Evolutionary conservation across 2,113 vertebrate species (phyloP).

Genomic region (Brachyhypopomus occidentalis): DNA sequence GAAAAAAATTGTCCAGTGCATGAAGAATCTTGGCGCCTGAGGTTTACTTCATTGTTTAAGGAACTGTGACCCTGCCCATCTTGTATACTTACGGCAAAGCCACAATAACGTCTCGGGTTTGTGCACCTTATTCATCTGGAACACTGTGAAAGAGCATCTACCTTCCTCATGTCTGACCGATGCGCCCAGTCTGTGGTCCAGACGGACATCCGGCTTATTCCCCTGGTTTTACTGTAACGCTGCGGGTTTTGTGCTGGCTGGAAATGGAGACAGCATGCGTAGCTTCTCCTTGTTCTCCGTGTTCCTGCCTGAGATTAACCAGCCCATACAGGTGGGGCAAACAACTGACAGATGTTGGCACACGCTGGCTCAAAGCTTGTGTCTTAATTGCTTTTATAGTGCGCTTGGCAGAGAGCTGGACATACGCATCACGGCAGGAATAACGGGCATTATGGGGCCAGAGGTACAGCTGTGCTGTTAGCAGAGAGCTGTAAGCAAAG

Average conservation of each 20-base stretch:
- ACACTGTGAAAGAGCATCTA: slow-evolving; percentile 11
- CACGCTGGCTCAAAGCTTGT: background rate
- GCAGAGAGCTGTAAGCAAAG: background rate
- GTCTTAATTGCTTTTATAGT: slow-evolving; percentile 45
- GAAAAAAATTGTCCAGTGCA: slow-evolving; percentile 16
- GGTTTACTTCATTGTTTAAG: slow-evolving; percentile 19
- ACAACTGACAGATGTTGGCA: slow-evolving; percentile 57
- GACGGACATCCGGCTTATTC: background rate
- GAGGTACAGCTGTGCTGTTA: slow-evolving; percentile 13
- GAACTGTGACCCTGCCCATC: background rate
- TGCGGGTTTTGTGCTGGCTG: background rate
- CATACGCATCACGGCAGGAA: slow-evolving; percentile 20
- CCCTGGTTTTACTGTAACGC: slow-evolving; percentile 8
- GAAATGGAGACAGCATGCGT: background rate
- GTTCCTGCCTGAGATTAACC: slow-evolving; percentile 60
- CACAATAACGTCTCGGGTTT: slow-evolving; percentile 1
- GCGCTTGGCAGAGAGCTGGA: slow-evolving; percentile 41
- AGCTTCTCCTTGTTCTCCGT: slow-evolving; percentile 33
- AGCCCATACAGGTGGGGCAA: slow-evolving; percentile 47
- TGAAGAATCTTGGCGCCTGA: slow-evolving; percentile 2
- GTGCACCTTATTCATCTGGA: background rate
- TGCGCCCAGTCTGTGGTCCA: slow-evolving; percentile 12
- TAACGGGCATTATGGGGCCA: slow-evolving; percentile 32
- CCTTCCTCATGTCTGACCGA: background rate
- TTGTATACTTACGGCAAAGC: slow-evolving; percentile 14